phyloP scores from a whole-genome alignment of 1,140 invertebrate species.

The Halictus rubicundus region DNA sequence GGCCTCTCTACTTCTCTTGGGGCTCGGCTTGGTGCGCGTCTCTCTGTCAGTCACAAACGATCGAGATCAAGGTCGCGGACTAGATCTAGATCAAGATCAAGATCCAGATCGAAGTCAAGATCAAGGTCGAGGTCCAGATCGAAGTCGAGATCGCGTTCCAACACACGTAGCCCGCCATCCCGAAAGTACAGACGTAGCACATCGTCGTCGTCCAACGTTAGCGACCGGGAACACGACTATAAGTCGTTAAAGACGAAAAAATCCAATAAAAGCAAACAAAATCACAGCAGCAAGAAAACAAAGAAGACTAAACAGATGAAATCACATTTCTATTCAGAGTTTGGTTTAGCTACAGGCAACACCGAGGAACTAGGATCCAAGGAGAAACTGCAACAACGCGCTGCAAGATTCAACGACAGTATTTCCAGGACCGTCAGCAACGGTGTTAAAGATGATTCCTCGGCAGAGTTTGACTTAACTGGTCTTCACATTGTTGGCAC shows the following conservation, averaged over 20 bases:
- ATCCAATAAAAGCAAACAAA: constrained; percentile 70
- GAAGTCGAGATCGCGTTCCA: constrained; percentile 68
- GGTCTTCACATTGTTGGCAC: constrained; percentile 95
- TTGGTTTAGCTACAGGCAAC: constrained; percentile 82
- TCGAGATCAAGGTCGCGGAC: constrained; percentile 79
- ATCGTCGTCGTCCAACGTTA: constrained; percentile 75
- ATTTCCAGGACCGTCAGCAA: constrained; percentile 74
- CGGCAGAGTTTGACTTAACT: constrained; percentile 88
- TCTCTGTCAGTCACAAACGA: constrained; percentile 75
- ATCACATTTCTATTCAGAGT: constrained; percentile 87
- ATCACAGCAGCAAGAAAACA: constrained; percentile 78
- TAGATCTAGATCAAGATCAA: constrained; percentile 77
- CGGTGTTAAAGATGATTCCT: constrained; percentile 81
- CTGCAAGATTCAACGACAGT: constrained; percentile 88
- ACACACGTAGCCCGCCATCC: constrained; percentile 70
- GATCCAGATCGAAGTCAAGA: constrained; percentile 66
- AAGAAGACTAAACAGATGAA: constrained; percentile 83
- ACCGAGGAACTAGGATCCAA: constrained; percentile 85
- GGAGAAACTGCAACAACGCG: constrained; percentile 90
- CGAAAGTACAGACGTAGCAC: constrained; percentile 75
- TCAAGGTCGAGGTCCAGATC: constrained; percentile 81
- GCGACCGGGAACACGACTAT: constrained; percentile 75
- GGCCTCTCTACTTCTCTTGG: constrained; percentile 81
- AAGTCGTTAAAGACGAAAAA: constrained; percentile 74
- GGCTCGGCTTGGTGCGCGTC: constrained; percentile 80